phyloP scores from a whole-genome alignment of 2,888 invertebrate species.

The Steinernema scapterisci region DNA sequence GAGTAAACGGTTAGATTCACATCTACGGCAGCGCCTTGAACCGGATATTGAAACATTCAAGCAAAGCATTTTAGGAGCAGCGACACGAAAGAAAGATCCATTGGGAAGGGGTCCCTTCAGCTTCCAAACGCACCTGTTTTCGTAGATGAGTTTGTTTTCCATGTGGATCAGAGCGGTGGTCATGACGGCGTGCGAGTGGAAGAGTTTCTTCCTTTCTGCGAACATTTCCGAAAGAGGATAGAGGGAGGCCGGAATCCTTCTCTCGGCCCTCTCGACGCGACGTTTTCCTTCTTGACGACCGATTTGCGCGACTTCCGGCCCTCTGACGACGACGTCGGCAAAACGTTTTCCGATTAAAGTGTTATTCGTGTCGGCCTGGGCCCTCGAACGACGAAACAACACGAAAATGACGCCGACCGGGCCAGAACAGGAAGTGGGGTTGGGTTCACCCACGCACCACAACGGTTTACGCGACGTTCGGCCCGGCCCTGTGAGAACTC shows the following conservation, averaged over 20 bases:
- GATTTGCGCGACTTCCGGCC: slow-evolving; percentile 33
- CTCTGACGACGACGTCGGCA: slow-evolving; percentile 28
- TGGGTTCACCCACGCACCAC: slow-evolving; percentile 1
- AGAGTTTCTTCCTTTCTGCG: slow-evolving; percentile 31
- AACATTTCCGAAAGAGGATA: slow-evolving; percentile 7
- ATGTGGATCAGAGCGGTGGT: slow-evolving; percentile 37
- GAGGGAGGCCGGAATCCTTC: slow-evolving; percentile 4
- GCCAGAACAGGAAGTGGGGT: neutral
- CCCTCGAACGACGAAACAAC: slow-evolving; percentile 24
- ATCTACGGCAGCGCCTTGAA: too few relatives aligned
- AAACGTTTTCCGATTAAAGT: slow-evolving; percentile 28
- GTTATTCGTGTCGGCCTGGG: slow-evolving; percentile 1
- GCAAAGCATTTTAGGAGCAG: too few relatives aligned
- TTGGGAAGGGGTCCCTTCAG: too few relatives aligned
- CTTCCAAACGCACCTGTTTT: slow-evolving; percentile 34
- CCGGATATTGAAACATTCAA: too few relatives aligned
- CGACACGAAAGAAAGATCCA: too few relatives aligned
- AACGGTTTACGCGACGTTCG: too few relatives aligned
- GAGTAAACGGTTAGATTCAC: too few relatives aligned
- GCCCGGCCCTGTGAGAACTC: too few relatives aligned
- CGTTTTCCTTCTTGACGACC: slow-evolving; percentile 27
- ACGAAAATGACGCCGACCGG: slow-evolving; percentile 11
- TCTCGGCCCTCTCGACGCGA: slow-evolving; percentile 17
- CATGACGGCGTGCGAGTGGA: slow-evolving; percentile 32
- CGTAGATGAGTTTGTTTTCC: slow-evolving; percentile 57